These are phyloP conservation scores for Petrocephalus zakoni DNA, from an alignment of 2,113 vertebrate species.

Conservation along the genomic window DNA sequence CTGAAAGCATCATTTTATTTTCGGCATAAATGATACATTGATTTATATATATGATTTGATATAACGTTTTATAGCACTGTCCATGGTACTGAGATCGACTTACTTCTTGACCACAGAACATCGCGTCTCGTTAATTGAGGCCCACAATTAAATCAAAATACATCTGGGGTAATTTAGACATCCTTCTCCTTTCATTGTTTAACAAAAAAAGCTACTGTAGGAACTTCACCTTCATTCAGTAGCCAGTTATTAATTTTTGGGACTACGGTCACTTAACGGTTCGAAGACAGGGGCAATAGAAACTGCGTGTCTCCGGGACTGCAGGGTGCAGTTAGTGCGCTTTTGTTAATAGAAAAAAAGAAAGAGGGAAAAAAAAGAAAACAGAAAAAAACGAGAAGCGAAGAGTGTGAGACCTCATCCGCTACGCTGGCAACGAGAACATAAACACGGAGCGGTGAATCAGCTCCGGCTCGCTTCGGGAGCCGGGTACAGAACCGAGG, in stretches of 20 bases:
- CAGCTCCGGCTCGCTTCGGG: background rate
- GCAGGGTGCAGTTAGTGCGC: background rate
- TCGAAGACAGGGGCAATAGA: background rate
- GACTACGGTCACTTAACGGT: background rate
- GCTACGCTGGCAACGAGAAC: background rate
- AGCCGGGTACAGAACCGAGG: background rate
- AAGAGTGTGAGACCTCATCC: background rate
- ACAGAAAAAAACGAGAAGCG: background rate
- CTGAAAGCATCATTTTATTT: background rate
- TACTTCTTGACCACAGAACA: background rate
- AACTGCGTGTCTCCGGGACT: background rate
- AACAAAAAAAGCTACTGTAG: background rate
- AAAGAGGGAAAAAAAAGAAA: background rate
- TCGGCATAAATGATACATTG: background rate
- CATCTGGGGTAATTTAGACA: background rate
- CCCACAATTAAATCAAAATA: background rate
- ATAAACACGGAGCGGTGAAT: background rate
- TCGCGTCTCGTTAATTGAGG: background rate
- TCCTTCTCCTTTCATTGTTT: background rate
- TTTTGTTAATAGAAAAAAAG: background rate
- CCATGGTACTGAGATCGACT: constrained; percentile 2
- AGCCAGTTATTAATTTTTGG: background rate
- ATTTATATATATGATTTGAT: background rate
- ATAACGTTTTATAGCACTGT: background rate
- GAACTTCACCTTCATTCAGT: background rate